phyloP scores from a whole-genome alignment of 2,797 vertebrate genomes.

The Hydrolagus colliei region DNA sequence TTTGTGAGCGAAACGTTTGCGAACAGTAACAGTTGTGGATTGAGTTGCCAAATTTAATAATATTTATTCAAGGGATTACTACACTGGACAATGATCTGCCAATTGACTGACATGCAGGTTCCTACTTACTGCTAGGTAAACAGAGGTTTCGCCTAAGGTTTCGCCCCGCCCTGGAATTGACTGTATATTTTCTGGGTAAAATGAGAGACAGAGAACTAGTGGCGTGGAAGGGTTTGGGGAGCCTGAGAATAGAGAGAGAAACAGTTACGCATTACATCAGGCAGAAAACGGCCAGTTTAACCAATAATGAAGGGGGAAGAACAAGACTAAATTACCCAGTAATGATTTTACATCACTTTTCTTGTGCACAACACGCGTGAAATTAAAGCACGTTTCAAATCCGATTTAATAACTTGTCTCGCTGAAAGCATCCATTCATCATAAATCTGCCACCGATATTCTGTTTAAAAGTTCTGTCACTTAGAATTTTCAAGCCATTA shows the following conservation, averaged over 20 bases:
- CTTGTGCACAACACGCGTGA: neutral
- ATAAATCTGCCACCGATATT: neutral
- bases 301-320: neutral
- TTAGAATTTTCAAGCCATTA: conserved; percentile 8
- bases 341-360: neutral
- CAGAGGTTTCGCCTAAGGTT: neutral
- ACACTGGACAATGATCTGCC: too few relatives aligned
- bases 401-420: conserved; percentile 7
- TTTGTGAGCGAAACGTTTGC: too few relatives aligned
- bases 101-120: too few relatives aligned
- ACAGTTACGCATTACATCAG: too few relatives aligned
- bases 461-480: neutral
- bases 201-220: too few relatives aligned
- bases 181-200: neutral
- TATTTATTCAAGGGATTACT: too few relatives aligned
- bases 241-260: too few relatives aligned
- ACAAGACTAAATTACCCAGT: neutral
- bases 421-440: neutral
- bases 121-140: too few relatives aligned
- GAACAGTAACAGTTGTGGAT: too few relatives aligned
- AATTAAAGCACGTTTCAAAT: conserved; percentile 7
- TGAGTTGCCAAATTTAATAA: too few relatives aligned
- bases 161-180: neutral
- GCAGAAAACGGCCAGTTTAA: neutral
- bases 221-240: too few relatives aligned